These are phyloP conservation scores for Daktulosphaira vitifoliae DNA, from an alignment of 1,140 invertebrate species.

Conservation along the genomic window DNA sequence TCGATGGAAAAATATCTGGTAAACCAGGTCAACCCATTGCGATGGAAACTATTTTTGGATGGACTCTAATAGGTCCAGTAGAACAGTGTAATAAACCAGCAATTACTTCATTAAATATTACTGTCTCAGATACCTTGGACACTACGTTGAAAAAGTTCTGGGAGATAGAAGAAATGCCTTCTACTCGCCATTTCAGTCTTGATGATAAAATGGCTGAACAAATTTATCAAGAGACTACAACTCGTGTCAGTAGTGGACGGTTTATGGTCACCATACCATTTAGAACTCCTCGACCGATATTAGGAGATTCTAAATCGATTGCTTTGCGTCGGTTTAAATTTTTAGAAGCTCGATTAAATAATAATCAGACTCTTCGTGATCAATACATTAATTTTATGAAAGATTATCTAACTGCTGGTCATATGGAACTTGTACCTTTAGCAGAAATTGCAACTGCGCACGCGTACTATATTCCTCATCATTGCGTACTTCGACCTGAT, in stretches of 20 bases:
- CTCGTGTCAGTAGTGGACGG: neutral
- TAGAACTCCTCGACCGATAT: neutral
- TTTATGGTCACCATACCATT: neutral
- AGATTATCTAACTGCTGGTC: neutral
- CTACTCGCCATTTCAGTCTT: neutral
- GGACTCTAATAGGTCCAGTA: neutral
- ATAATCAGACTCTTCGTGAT: neutral
- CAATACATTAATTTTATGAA: neutral
- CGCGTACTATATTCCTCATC: neutral
- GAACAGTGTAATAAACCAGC: neutral
- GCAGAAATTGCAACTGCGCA: too few species aligned
- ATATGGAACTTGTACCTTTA: neutral
- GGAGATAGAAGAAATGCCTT: neutral
- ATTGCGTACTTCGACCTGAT: neutral
- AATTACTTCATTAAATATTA: neutral
- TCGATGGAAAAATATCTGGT: constrained; percentile 77
- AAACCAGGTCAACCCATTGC: constrained; percentile 72
- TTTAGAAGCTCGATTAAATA: neutral
- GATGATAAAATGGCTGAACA: neutral
- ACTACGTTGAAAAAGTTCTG: neutral
- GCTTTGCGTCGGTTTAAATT: neutral
- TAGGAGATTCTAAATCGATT: neutral
- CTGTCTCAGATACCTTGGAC: neutral
- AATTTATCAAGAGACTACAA: neutral
- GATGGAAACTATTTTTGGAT: constrained; percentile 57